Conservation (phyloP, 2,888 invertebrate species). For the Pelosia muscerda region DNA sequence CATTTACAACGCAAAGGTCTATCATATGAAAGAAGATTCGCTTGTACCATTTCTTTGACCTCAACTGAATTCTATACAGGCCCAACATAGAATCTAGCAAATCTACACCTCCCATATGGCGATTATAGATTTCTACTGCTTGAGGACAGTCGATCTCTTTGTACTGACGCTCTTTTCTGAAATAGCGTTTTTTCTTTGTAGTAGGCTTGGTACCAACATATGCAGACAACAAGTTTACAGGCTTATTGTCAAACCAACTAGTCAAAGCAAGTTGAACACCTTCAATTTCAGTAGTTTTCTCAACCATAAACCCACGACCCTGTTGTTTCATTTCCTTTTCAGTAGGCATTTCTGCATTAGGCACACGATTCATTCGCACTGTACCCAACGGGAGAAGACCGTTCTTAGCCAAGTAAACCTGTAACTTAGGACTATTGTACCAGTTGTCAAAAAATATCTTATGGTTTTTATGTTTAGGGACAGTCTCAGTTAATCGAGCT, state of each 20-base stretch:
- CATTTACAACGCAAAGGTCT: constrained; percentile 30
- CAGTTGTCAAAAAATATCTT: too few species aligned
- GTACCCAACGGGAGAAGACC: too few species aligned
- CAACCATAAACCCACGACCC: too few species aligned
- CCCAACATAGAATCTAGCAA: constrained; percentile 6
- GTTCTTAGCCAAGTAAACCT: too few species aligned
- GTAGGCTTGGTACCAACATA: neutral
- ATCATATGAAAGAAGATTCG: constrained; percentile 46
- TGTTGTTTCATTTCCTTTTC: too few species aligned
- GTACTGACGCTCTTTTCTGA: neutral
- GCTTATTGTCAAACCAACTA: constrained; percentile 11
- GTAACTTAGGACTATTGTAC: too few species aligned
- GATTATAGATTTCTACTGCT: neutral
- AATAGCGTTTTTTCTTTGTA: neutral
- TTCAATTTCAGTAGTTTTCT: too few species aligned
- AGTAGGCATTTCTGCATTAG: too few species aligned
- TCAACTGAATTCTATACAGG: constrained; percentile 8
- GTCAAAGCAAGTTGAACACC: too few species aligned
- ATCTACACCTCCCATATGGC: constrained; percentile 7
- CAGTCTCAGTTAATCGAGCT: too few species aligned
- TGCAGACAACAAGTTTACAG: constrained; percentile 7
- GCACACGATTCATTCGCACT: too few species aligned
- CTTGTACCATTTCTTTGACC: constrained; percentile 21
- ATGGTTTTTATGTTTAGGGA: too few species aligned
- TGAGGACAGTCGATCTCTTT: neutral